Evolutionary conservation across 2,888 invertebrate species (phyloP), one percentile per base, ranked within the genome.

Genomic region (Pristionchus arcanus): DNA sequence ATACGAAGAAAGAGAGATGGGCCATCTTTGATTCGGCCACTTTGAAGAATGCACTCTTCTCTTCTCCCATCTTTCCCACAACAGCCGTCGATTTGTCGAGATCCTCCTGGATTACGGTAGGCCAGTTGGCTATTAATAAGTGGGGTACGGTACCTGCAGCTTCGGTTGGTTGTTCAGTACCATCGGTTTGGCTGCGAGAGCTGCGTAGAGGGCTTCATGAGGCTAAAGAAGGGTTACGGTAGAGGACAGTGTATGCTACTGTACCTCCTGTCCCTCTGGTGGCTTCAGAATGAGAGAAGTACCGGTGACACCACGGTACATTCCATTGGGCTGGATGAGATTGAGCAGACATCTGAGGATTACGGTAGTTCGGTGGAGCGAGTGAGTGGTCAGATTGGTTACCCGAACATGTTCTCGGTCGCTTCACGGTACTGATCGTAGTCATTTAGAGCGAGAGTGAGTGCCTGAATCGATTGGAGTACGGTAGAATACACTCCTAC

Each of bases 271-370:
- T 42, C 77, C 77, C 7, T 77, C 77, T 9, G 77, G 77, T n/a
- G 77, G 77, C 42, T 77, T 77, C 77, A 77, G 77, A 49, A 77
- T 77, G 42, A 77, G 77, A 25, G 77, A 77, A 7, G 77, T 77
- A n/a, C 77, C 77, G 42, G 77, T 77, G 49, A 77, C 77, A 21
- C 77, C 77, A 25, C 77, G 77, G 49, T 77, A 77, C 42, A 77
- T 37, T 42, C 42, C 42, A 42, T 77, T 77, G 25, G 77, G 49
- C 77, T 77, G 77, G 74, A 77, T 77, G 42, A 77, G 21, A 21
- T 77, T 77, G 77, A 77, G 77, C 25, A 77, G 37, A 21, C 77
- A 77, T 77, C 77, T 77, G 77, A 25, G n/a, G 77, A n/a, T 77
- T 77, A 42, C 42, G 42, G 77, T 74, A 74, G 74, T 74, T 74